Percentiles rank a stretch among this genome's conserved stretches.
These are phyloP conservation scores for Conchocele bisecta DNA, from an alignment of 2,888 invertebrate genomes.

Conservation along the genomic window DNA sequence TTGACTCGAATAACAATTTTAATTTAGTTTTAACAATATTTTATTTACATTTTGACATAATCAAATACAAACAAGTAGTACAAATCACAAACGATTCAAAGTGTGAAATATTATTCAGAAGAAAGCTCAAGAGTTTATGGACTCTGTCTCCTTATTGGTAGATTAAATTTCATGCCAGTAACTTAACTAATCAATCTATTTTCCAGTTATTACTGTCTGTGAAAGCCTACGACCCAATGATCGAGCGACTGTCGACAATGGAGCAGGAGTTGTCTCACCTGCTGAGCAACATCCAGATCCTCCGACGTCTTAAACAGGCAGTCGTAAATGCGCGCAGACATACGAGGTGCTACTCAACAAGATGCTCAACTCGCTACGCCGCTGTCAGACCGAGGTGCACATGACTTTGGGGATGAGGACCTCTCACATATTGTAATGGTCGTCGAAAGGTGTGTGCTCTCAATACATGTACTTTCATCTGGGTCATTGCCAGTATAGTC, in stretches of 20 bases:
- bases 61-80: no score
- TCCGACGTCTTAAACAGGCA: conserved; percentile 91
- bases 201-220: conserved; percentile 72
- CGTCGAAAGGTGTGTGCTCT: conserved; percentile 93
- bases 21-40: no score
- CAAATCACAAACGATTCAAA: no score
- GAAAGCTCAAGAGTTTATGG: no score
- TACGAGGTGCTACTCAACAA: conserved; percentile 93
- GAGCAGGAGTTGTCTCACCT: conserved; percentile 88
- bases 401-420: conserved; percentile 88
- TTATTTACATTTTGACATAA: no score
- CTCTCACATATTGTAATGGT: conserved; percentile 91
- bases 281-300: conserved; percentile 91
- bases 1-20: no score
- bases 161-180: no score
- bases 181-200: no score
- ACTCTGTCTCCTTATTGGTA: no score
- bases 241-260: conserved; percentile 73
- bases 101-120: no score
- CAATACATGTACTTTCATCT: no score
- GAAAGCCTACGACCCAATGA: conserved; percentile 68
- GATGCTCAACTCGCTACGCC: conserved; percentile 92
- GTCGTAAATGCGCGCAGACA: conserved; percentile 92
- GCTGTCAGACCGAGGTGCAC: conserved; percentile 85
- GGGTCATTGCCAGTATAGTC: no score